Evolutionary conservation across 2,888 invertebrate genomes (phyloP).

Genomic region (Meiosimyza platycephala): DNA sequence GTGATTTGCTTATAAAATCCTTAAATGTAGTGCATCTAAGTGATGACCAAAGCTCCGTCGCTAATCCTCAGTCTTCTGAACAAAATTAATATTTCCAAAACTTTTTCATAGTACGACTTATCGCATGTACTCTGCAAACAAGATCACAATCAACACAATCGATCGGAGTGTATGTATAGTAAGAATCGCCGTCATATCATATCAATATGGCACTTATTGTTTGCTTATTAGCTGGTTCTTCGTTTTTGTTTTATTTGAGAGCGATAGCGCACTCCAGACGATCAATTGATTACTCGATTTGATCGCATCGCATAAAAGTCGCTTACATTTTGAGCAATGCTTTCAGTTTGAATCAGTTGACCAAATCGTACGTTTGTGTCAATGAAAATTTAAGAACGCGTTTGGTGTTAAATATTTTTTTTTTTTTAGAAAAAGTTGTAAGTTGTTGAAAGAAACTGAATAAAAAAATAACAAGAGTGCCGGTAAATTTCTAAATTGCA

Average conservation of each 20-base stretch:
- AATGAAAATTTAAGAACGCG: not conserved
- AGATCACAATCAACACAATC: not conserved
- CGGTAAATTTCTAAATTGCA: not conserved
- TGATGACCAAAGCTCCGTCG: no score
- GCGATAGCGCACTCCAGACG: not conserved
- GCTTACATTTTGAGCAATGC: not conserved
- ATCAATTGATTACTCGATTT: not conserved
- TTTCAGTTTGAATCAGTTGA: slow-evolving; percentile 22
- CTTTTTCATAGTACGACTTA: not conserved
- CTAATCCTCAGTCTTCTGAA: no score
- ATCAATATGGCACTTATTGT: not conserved
- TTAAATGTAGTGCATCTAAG: no score
- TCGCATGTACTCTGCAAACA: not conserved
- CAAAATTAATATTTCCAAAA: not conserved
- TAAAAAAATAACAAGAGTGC: not conserved
- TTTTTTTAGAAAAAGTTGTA: not conserved
- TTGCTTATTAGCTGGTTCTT: not conserved
- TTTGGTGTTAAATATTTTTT: slow-evolving; percentile 3
- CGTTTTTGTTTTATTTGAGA: not conserved
- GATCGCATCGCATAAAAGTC: slow-evolving; percentile 23
- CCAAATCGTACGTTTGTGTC: slow-evolving; percentile 11
- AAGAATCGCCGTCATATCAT: no score
- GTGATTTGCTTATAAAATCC: no score
- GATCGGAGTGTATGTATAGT: not conserved
- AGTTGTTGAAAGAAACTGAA: not conserved